Percentiles rank a stretch among this genome's conserved stretches.
phyloP scores from a whole-genome alignment of 30 jellyfish, hydroid and myxozoan genomes.

The Calvadosia cruxmelitensis region DNA sequence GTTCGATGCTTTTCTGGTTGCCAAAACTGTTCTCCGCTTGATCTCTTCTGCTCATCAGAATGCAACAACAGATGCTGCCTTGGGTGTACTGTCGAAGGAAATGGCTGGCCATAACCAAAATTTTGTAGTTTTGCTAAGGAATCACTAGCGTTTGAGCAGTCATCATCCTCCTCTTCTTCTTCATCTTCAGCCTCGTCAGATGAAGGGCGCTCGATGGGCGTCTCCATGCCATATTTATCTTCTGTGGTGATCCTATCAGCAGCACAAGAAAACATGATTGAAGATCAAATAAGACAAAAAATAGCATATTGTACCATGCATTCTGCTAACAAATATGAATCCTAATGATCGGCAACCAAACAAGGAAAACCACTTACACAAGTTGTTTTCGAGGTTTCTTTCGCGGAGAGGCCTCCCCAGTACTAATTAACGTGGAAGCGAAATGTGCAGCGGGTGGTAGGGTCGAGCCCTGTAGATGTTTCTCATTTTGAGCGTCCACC shows the following conservation, averaged over 20 bases:
- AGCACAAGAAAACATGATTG: neutral
- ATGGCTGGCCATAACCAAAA: neutral
- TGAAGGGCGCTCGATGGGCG: conserved; percentile 39
- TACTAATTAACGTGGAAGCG: neutral
- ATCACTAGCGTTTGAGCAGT: neutral
- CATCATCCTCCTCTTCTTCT: neutral
- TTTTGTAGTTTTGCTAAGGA: too few relatives aligned
- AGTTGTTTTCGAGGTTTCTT: conserved; percentile 90
- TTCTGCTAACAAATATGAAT: neutral
- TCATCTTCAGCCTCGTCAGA: conserved; percentile 62
- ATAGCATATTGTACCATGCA: neutral
- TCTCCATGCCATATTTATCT: conserved; percentile 69
- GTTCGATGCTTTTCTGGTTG: conserved; percentile 8
- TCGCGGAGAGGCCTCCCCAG: conserved; percentile 89
- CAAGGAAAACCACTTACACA: conserved; percentile 42
- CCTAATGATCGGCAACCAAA: neutral
- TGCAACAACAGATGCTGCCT: neutral
- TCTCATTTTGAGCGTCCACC: neutral
- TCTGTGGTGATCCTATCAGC: conserved; percentile 66
- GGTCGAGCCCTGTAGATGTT: too few relatives aligned
- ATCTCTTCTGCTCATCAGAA: conserved; percentile 27
- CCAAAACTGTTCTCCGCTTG: conserved; percentile 29
- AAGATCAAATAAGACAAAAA: conserved; percentile 1
- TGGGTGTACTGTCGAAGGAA: neutral
- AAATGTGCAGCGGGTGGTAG: neutral